A percentile compares a stretch with the other conserved stretches of the same genome.
Conservation (phyloP, 1,140 invertebrate genomes). For the Heliconius nattereri region DNA sequence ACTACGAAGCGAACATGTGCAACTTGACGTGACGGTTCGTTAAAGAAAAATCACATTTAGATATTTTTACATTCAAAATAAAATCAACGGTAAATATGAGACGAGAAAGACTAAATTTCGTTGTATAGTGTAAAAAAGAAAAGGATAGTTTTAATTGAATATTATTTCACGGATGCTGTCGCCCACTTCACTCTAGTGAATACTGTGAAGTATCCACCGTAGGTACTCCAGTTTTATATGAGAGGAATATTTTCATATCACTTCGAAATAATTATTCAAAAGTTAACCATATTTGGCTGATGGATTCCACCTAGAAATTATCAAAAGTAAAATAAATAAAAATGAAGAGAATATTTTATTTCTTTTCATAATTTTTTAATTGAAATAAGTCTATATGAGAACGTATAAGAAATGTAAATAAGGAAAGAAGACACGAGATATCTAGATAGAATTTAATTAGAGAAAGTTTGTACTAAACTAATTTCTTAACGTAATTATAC, state of each 20-base stretch:
- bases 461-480: background rate
- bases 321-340: background rate
- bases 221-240: constrained; percentile 8
- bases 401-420: background rate
- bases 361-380: background rate
- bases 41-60: constrained; percentile 16
- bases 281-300: background rate
- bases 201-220: constrained; percentile 6
- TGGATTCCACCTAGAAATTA: background rate
- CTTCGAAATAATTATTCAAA: constrained; percentile 6
- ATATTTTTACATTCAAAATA: background rate
- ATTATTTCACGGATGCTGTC: constrained; percentile 14
- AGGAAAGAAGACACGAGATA: background rate
- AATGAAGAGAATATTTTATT: background rate
- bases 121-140: background rate
- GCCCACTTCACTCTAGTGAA: constrained; percentile 20
- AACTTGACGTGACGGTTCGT: constrained; percentile 13
- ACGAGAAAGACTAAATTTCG: background rate
- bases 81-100: background rate
- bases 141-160: constrained; percentile 17
- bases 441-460: background rate
- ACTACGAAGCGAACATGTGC: constrained; percentile 18
- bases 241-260: constrained; percentile 5
- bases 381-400: background rate
- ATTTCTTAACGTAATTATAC: background rate